phyloP scores from a whole-genome alignment of 2,797 vertebrate species.

The Melanotaenia parkinsoni region DNA sequence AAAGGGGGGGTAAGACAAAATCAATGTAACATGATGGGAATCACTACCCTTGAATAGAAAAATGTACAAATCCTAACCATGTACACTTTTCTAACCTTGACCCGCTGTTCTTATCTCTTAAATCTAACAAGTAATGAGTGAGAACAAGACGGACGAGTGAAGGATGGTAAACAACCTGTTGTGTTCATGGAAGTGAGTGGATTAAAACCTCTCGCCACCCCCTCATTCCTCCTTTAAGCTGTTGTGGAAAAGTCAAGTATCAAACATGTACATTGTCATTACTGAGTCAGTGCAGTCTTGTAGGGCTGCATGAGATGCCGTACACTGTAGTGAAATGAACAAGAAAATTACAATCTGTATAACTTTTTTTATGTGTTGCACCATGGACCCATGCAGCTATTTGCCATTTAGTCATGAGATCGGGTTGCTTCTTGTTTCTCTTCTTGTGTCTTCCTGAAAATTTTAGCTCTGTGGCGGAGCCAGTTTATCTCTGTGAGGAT shows the following conservation, averaged over 20 bases:
- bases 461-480: background rate
- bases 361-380: background rate
- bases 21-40: background rate
- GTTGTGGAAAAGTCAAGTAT: background rate
- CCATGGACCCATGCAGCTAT: background rate
- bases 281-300: background rate
- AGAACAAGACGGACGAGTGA: background rate
- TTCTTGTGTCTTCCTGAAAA: conserved; percentile 17
- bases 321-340: background rate
- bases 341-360: background rate
- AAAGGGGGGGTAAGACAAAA: too few species aligned
- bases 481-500: background rate
- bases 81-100: background rate
- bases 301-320: background rate
- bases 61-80: background rate
- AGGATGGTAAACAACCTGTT: background rate
- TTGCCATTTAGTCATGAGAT: background rate
- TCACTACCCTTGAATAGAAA: background rate
- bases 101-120: background rate
- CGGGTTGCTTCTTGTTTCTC: background rate
- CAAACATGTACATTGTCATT: background rate
- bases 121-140: background rate
- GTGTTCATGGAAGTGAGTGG: background rate
- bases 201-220: background rate
- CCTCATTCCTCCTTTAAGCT: background rate